Conservation (phyloP, 2,797 vertebrate genomes). For the Dendrocincla tyrannina region DNA sequence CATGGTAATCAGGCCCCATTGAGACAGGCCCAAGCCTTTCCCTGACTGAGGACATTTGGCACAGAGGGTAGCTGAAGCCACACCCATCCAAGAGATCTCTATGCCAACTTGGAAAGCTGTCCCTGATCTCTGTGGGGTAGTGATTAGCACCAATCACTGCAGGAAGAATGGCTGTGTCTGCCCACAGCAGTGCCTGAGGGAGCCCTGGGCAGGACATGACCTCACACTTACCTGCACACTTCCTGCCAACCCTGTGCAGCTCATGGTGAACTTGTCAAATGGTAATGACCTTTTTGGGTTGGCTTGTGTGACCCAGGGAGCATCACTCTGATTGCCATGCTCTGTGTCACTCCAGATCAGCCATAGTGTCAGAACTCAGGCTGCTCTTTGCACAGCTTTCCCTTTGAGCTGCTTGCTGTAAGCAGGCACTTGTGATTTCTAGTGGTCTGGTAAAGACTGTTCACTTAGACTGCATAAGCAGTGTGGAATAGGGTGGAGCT, state of each 20-base stretch:
- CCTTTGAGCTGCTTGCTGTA: background rate
- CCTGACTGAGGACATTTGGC: background rate
- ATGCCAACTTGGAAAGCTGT: background rate
- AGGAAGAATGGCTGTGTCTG: background rate
- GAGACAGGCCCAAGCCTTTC: background rate
- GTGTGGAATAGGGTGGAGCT: background rate
- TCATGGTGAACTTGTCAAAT: background rate
- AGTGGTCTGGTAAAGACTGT: background rate
- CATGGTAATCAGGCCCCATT: background rate
- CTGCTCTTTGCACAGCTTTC: background rate
- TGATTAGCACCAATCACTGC: background rate
- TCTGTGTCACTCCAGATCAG: background rate
- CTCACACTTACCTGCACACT: fast-evolving
- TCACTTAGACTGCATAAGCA: background rate
- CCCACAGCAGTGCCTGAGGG: background rate
- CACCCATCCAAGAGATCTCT: fast-evolving
- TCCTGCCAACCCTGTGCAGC: background rate
- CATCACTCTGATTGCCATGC: background rate
- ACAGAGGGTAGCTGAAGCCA: background rate
- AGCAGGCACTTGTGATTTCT: background rate
- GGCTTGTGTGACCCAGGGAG: background rate
- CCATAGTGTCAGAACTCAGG: fast-evolving
- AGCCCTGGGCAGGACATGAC: background rate
- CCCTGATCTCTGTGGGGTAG: fast-evolving
- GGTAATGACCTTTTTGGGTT: background rate